phyloP scores from a whole-genome alignment of 2,113 vertebrate species.

The Suncus etruscus region DNA sequence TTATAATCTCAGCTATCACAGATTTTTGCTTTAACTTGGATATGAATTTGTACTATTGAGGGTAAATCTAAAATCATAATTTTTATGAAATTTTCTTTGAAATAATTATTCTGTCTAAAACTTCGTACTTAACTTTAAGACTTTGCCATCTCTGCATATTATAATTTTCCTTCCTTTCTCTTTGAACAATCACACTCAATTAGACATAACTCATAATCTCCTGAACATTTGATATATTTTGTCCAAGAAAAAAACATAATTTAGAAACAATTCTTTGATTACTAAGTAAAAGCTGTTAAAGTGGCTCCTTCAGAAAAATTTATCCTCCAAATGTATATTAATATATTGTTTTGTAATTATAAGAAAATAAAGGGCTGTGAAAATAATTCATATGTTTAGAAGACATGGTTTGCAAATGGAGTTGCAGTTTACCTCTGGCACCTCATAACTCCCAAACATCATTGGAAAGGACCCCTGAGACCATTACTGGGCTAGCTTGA shows the following conservation, averaged over 20 bases:
- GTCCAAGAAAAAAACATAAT: background rate
- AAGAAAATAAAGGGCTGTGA: no score
- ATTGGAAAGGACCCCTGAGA: no score
- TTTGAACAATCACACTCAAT: background rate
- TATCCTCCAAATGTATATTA: background rate
- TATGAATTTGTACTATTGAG: background rate
- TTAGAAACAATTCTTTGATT: background rate
- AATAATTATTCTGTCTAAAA: background rate
- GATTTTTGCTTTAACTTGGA: slow-evolving; percentile 32
- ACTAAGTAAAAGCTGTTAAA: background rate
- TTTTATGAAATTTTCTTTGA: background rate
- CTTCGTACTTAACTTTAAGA: background rate
- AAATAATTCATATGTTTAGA: no score
- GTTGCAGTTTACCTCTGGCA: no score
- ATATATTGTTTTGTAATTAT: background rate
- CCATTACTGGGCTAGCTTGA: no score
- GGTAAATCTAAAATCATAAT: background rate
- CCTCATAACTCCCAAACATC: no score
- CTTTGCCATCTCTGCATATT: background rate
- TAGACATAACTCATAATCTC: background rate
- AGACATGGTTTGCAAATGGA: no score
- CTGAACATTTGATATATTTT: background rate
- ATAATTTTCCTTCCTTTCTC: background rate
- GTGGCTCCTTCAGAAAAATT: background rate
- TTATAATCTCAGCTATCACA: background rate